These are phyloP conservation scores for Calephelis nemesis DNA, from an alignment of 1,140 invertebrate species.

Conservation along the genomic window DNA sequence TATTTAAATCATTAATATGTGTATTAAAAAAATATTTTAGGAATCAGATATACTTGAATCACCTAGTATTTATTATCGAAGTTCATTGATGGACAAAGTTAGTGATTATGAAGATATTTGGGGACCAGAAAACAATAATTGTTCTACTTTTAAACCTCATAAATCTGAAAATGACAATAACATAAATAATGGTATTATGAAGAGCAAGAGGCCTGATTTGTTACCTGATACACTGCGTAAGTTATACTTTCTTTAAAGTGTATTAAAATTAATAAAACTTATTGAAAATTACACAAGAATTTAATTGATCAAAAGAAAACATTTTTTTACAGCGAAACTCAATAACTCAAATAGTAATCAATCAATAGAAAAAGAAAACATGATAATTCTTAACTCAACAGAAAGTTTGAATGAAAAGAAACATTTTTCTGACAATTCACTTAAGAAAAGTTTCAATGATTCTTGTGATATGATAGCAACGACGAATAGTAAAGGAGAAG, in stretches of 20 bases:
- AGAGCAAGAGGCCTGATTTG: constrained; percentile 82
- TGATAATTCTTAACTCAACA: constrained; percentile 60
- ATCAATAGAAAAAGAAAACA: constrained; percentile 70
- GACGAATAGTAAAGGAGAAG: constrained; percentile 75
- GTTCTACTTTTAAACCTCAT: constrained; percentile 79
- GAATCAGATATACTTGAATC: constrained; percentile 92
- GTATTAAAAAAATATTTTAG: constrained; percentile 72
- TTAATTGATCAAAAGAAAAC: background rate
- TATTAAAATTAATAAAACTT: too few species aligned
- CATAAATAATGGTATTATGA: constrained; percentile 73
- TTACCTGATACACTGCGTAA: constrained; percentile 84
- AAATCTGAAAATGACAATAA: constrained; percentile 78
- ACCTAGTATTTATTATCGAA: constrained; percentile 89
- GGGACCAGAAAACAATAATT: constrained; percentile 85
- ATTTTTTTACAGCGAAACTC: constrained; percentile 56
- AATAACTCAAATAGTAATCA: constrained; percentile 68
- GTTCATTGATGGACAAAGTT: constrained; percentile 93
- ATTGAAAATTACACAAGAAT: background rate
- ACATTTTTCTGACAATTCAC: constrained; percentile 57
- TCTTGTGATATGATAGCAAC: constrained; percentile 75
- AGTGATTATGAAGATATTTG: constrained; percentile 98
- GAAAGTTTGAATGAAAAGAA: constrained; percentile 69
- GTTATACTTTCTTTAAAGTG: constrained; percentile 36
- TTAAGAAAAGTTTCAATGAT: constrained; percentile 67
- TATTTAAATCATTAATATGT: background rate